These are phyloP conservation scores for Lagopus muta DNA, from an alignment of 2,113 vertebrate species.

Conservation along the genomic window DNA sequence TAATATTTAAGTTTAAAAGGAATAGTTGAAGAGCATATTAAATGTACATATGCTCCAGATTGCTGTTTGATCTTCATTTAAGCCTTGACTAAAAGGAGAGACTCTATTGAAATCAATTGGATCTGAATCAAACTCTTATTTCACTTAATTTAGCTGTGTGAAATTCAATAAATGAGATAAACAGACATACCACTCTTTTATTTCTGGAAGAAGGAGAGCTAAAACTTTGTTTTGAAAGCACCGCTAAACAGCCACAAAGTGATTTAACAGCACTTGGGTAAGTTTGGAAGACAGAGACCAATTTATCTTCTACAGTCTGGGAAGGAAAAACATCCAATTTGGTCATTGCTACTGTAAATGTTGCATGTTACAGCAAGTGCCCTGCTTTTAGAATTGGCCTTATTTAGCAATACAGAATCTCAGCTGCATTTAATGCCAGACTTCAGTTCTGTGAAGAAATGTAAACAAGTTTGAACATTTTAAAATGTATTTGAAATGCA, in stretches of 20 bases:
- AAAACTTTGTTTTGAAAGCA: conserved; percentile 50
- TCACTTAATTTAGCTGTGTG: conserved; percentile 30
- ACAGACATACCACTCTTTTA: not conserved
- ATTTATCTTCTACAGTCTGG: conserved; percentile 61
- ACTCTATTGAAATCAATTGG: conserved; percentile 2
- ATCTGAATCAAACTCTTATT: conserved; percentile 30
- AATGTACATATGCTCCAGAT: conserved; percentile 38
- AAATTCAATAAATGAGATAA: conserved; percentile 20
- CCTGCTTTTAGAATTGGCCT: not conserved
- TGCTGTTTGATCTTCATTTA: conserved; percentile 45
- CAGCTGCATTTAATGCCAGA: not conserved
- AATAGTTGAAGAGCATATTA: conserved; percentile 33
- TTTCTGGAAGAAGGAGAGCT: not conserved
- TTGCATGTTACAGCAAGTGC: conserved; percentile 52
- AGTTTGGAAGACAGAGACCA: conserved; percentile 48
- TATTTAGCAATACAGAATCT: not conserved
- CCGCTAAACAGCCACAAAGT: conserved; percentile 51
- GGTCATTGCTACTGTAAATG: not conserved
- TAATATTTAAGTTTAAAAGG: conserved; percentile 28
- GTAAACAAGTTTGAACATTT: conserved; percentile 31
- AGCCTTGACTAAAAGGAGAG: conserved; percentile 32
- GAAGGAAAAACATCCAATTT: conserved; percentile 4
- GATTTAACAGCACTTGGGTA: conserved; percentile 43
- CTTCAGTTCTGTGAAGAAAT: not conserved
- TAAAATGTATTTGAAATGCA: not conserved